Evolutionary conservation across 2,113 vertebrate genomes (phyloP), one percentile per base, ranked within the genome.

Genomic region (Calidris pygmaea): DNA sequence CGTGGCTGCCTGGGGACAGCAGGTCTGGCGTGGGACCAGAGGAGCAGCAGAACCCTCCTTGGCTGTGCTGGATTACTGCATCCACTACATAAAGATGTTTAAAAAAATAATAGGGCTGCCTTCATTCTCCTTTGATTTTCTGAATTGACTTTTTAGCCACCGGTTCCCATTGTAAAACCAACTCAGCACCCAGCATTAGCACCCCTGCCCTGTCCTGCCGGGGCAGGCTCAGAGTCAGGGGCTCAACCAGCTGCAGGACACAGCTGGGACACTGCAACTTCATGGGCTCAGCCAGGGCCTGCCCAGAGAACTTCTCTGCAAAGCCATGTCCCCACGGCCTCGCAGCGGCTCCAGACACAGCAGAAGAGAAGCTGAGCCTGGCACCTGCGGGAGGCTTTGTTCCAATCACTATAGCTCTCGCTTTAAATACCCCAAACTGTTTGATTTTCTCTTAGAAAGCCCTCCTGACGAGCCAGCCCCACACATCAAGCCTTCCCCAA

Each of bases 251-350:
- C n/a, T 41, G 53, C 55, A 34, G 32, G 10, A 27, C 1, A 47
- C 47, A 6, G 26, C 48, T 2, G 1, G 17, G 45, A 29, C 37
- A 1, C 2, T 17, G n/a, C 20, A 1, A 0, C 45, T n/a, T 8
- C 53, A 39, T 6, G 3, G 37, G 14, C 20, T 37, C 24, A 10
- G 15, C 23, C 23, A 10, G 35, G 18, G 19, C 52, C 68, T 81
- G 60, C 70, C 77, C 2, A 4, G 5, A 16, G 27, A 26, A 32
- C 70, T 20, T 9, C 41, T 18, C 6, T 12, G 45, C 26, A 12
- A 47, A 60, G 62, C n/a, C 74, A 19, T 5, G 2, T 24, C 53
- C 9, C 6, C 3, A 20, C 4, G 0, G 43, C 76, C 9, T 5
- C 3, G 16, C 4, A 0, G 50, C 76, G 7, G 45, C 43, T 23